Evolutionary conservation across 37 sponge, comb jelly and placozoan species (phyloP), one percentile per base, ranked within the genome.

Genomic region (Ianthella basta): DNA sequence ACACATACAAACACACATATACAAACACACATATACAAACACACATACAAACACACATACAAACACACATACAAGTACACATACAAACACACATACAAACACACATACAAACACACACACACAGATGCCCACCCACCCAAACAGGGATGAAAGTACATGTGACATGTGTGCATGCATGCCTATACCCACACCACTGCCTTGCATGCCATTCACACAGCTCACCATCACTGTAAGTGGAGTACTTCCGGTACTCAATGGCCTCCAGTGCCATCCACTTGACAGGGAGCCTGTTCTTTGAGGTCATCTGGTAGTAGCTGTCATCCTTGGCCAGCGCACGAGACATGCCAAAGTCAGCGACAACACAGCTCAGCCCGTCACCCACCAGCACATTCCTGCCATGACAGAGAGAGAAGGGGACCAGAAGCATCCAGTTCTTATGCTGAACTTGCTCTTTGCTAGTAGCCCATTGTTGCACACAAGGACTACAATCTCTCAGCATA

Each of bases 261-360:
- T 90, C 91, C 19, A 78, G 79, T n/a, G 91, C 85, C 87, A 90
- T 85, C 91, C 91, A 90, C 64, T 90, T 90, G n/a, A 83, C 73
- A 25, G 91, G 91, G 35, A 90, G 80, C 53, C 79, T 82, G 23
- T 32, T 77, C 0, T 25, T 35, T 37, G 57, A 23, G 19, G 50
- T 86, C 40, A 90, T 25, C 18, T 78, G 39, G 54, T 86, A 86
- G 83, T 83, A 86, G 20, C 79, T 40, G 34, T 78, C 68, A 1
- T 82, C 84, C 40, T 75, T 78, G 35, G 86, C 86, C 27, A 90
- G 83, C 30, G 60, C 67, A 36, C 83, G 64, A 16, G 86, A 90
- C 36, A 82, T 61, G 16, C 87, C 86, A 66, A 90, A 90, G 32
- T 86, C 91, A 60, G 66, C 38, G 12, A 90, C 86, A 57, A 86